Conservation (phyloP, 2,888 invertebrate species). For the Mamestra brassicae region DNA sequence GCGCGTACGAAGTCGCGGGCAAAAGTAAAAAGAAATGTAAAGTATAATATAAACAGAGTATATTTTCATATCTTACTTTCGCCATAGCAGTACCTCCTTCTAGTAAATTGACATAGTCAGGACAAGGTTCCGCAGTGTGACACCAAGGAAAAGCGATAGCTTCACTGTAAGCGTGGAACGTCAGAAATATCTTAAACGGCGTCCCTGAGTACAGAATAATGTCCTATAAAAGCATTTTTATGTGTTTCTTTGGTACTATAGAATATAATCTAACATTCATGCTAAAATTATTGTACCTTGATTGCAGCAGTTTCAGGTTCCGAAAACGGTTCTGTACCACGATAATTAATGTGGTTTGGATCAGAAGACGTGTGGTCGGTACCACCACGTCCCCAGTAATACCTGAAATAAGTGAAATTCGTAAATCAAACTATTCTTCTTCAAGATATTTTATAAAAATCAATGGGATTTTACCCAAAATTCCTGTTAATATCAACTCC, state of each 20-base stretch:
- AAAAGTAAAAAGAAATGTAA: too few species aligned
- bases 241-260: neutral
- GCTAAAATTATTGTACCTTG: slow-evolving; percentile 74
- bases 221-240: slow-evolving; percentile 77
- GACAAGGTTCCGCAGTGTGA: slow-evolving; percentile 81
- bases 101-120: slow-evolving; percentile 84
- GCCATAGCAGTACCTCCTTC: slow-evolving; percentile 86
- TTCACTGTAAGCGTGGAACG: slow-evolving; percentile 85
- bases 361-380: slow-evolving; percentile 74
- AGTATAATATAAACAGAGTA: neutral
- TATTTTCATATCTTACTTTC: slow-evolving; percentile 73
- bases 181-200: slow-evolving; percentile 85
- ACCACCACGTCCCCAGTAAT: slow-evolving; percentile 76
- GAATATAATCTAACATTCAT: neutral
- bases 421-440: neutral
- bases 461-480: slow-evolving; percentile 90
- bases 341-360: slow-evolving; percentile 82
- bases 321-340: slow-evolving; percentile 83
- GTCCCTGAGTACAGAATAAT: slow-evolving; percentile 83
- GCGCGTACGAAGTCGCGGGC: too few species aligned
- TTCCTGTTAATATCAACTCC: slow-evolving; percentile 97
- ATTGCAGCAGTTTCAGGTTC: slow-evolving; percentile 85
- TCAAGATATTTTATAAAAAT: neutral
- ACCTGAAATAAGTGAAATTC: slow-evolving; percentile 68
- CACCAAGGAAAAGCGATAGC: slow-evolving; percentile 87